Evolutionary conservation across 2,113 vertebrate genomes (phyloP).

Genomic region (Hiodon tergisus): DNA sequence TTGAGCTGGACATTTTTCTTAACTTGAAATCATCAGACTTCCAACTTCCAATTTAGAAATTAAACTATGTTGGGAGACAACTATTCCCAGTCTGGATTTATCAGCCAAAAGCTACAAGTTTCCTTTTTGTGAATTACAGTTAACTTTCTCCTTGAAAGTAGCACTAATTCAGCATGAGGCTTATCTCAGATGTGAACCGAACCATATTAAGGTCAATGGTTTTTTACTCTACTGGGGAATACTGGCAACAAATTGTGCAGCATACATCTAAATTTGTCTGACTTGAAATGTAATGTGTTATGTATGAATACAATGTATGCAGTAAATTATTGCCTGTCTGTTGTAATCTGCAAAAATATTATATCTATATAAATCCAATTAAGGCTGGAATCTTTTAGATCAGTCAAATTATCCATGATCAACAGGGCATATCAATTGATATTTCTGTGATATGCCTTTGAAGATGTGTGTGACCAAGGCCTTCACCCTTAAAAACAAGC

Average conservation of each 20-base stretch:
- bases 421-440: neutral
- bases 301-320: too few relatives aligned
- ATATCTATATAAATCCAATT: neutral
- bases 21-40: slow-evolving; percentile 9
- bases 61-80: slow-evolving; percentile 18
- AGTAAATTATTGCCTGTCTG: neutral
- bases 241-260: too few relatives aligned
- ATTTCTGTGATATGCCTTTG: neutral
- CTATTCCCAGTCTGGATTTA: neutral
- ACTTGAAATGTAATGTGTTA: too few relatives aligned
- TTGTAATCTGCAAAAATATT: neutral
- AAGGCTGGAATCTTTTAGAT: neutral
- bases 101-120: slow-evolving; percentile 7
- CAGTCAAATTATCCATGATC: neutral
- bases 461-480: neutral
- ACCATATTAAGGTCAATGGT: too few relatives aligned
- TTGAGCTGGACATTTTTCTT: slow-evolving; percentile 19
- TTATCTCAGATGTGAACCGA: too few relatives aligned
- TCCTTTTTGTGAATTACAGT: neutral
- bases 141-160: neutral
- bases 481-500: slow-evolving; percentile 2
- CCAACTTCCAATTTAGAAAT: slow-evolving; percentile 12
- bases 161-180: neutral
- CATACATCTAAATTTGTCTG: too few relatives aligned
- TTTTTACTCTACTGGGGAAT: too few relatives aligned